Conservation (phyloP, 1,140 invertebrate genomes). For the Anoplolepis gracilipes region DNA sequence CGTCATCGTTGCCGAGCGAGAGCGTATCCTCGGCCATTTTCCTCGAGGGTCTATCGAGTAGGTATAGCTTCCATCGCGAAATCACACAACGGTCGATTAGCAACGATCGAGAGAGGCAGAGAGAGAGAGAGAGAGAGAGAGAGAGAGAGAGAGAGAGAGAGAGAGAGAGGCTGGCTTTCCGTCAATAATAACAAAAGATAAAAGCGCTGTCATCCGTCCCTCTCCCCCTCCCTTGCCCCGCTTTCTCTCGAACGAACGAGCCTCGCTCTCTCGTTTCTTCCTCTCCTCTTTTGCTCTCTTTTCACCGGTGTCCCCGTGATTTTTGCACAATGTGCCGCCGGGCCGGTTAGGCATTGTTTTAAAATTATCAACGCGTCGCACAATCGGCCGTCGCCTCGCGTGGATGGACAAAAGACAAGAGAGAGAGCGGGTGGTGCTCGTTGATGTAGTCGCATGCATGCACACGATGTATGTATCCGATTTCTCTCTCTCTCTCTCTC, state of each 20-base stretch:
- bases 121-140: slow-evolving; percentile 35
- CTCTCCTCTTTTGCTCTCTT: slow-evolving; percentile 68
- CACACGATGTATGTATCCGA: slow-evolving; percentile 30
- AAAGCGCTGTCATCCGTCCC: slow-evolving; percentile 58
- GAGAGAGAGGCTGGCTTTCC: slow-evolving; percentile 63
- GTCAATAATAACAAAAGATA: slow-evolving; percentile 70
- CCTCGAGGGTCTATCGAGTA: neutral
- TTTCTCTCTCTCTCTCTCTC: slow-evolving; percentile 55
- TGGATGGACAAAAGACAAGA: slow-evolving; percentile 77
- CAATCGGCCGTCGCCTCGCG: slow-evolving; percentile 81
- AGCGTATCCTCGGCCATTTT: slow-evolving; percentile 65
- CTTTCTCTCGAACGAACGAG: slow-evolving; percentile 59
- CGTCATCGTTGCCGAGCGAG: slow-evolving; percentile 20
- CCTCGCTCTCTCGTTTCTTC: slow-evolving; percentile 34
- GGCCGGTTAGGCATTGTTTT: slow-evolving; percentile 81
- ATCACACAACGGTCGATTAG: slow-evolving; percentile 73
- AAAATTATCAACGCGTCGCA: slow-evolving; percentile 85
- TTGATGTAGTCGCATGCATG: slow-evolving; percentile 52
- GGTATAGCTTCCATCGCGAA: slow-evolving; percentile 28
- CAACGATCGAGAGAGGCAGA: slow-evolving; percentile 21
- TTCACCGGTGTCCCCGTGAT: slow-evolving; percentile 73
- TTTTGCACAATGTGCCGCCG: slow-evolving; percentile 83
- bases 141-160: slow-evolving; percentile 53
- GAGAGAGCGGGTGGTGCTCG: slow-evolving; percentile 28
- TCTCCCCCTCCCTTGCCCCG: no score